Percentiles rank a stretch among this genome's conserved stretches.
Conservation (phyloP, 2,888 invertebrate genomes). For the Chymomyza fuscimana region DNA sequence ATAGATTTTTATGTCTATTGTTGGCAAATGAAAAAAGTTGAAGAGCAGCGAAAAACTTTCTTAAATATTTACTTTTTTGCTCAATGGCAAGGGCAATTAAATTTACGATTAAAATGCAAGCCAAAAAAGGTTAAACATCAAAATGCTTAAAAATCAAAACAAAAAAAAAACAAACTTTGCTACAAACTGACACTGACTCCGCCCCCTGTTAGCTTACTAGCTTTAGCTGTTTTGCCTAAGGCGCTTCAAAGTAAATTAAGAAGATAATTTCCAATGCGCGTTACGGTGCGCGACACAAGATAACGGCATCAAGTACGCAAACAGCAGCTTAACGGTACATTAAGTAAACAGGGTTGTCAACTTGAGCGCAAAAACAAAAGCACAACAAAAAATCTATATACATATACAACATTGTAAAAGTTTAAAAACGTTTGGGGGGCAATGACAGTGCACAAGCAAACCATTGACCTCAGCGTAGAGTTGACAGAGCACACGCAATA, state of each 20-base stretch:
- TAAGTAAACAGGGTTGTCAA: conserved; percentile 69
- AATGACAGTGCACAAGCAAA: conserved; percentile 29
- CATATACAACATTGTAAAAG: conserved; percentile 48
- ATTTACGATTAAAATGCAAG: background rate
- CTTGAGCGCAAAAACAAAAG: conserved; percentile 31
- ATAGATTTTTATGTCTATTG: background rate
- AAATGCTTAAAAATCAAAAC: background rate
- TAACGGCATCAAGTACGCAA: conserved; percentile 61
- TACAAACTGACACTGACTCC: background rate
- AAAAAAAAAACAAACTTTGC: background rate
- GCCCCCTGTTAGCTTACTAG: background rate
- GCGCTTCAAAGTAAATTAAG: background rate
- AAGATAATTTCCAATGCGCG: background rate
- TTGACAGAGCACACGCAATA: background rate
- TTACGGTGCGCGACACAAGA: conserved; percentile 25
- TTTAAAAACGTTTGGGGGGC: conserved; percentile 36
- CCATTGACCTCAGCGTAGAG: conserved; percentile 51
- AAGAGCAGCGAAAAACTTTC: background rate
- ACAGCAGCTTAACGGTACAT: conserved; percentile 65
- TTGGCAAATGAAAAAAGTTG: background rate
- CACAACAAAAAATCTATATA: conserved; percentile 34
- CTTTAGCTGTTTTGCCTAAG: background rate
- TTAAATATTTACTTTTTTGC: background rate
- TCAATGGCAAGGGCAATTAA: background rate
- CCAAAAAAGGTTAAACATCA: background rate